Evolutionary conservation across 2,888 invertebrate species (phyloP).

Genomic region (Caenorhabditis sp.): DNA sequence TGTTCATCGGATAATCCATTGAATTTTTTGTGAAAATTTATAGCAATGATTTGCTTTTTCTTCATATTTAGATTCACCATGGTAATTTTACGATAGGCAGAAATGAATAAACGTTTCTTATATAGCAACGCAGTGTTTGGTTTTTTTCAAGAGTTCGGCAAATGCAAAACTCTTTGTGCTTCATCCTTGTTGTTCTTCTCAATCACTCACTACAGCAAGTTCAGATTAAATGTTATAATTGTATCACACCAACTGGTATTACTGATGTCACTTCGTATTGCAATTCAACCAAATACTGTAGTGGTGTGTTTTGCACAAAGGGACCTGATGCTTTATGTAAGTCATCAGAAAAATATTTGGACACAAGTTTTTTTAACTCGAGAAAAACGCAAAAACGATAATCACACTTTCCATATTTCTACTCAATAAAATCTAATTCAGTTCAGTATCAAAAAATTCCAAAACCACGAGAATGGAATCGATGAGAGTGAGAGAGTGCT

Average conservation of each 20-base stretch:
- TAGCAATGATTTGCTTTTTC: slow-evolving; percentile 1
- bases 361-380: too few relatives aligned
- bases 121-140: slow-evolving; percentile 3
- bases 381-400: too few relatives aligned
- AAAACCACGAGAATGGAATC: too few relatives aligned
- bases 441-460: too few relatives aligned
- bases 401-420: too few relatives aligned
- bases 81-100: slow-evolving; percentile 4
- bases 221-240: slow-evolving; percentile 37
- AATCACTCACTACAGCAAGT: slow-evolving; percentile 23
- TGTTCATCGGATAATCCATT: too few relatives aligned
- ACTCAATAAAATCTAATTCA: too few relatives aligned
- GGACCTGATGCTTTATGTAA: slow-evolving; percentile 39
- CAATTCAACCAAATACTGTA: slow-evolving; percentile 28
- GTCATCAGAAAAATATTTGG: not conserved
- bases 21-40: not conserved
- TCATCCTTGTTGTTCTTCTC: not conserved
- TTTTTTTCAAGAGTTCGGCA: not conserved
- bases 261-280: slow-evolving; percentile 16
- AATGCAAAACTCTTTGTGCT: not conserved
- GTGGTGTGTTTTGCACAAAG: slow-evolving; percentile 44
- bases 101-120: slow-evolving; percentile 6
- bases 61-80: slow-evolving; percentile 4
- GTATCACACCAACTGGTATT: slow-evolving; percentile 24
- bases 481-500: too few relatives aligned